Evolutionary conservation across 2,797 vertebrate species (phyloP).

Genomic region (Cygnus olor): DNA sequence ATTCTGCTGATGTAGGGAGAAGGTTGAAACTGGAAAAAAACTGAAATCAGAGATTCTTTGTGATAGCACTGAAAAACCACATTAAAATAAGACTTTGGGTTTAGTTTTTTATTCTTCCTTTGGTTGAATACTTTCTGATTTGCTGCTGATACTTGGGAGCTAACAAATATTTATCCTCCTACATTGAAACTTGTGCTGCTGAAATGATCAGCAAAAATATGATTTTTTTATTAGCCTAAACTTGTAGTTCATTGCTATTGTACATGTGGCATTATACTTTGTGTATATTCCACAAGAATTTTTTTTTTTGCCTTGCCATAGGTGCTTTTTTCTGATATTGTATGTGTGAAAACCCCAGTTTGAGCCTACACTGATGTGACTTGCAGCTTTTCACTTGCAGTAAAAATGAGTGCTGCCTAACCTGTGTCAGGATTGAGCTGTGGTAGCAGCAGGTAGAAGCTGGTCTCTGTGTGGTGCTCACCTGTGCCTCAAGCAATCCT

Average conservation of each 20-base stretch:
- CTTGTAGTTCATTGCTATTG: neutral
- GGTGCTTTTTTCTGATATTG: neutral
- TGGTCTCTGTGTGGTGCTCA: fast-evolving
- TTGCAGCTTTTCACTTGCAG: neutral
- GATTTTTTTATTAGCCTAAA: neutral
- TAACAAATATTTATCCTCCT: neutral
- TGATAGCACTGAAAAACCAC: conserved; percentile 10
- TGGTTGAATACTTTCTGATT: conserved; percentile 29
- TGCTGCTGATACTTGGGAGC: neutral
- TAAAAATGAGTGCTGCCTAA: neutral
- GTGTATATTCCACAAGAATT: neutral
- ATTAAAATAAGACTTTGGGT: neutral
- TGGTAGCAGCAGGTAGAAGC: neutral
- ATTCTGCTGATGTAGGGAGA: neutral
- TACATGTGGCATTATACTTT: neutral
- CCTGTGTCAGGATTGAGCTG: neutral
- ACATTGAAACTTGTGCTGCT: neutral
- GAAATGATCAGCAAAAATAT: neutral
- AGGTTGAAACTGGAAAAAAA: neutral
- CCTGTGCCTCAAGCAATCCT: neutral
- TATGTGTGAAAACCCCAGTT: neutral
- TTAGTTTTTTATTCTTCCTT: conserved; percentile 1
- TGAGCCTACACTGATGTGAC: neutral
- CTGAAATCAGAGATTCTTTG: neutral
- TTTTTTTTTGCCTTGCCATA: neutral